These are phyloP conservation scores for Deroplatys truncata DNA, from an alignment of 2,888 invertebrate species.

Conservation along the genomic window DNA sequence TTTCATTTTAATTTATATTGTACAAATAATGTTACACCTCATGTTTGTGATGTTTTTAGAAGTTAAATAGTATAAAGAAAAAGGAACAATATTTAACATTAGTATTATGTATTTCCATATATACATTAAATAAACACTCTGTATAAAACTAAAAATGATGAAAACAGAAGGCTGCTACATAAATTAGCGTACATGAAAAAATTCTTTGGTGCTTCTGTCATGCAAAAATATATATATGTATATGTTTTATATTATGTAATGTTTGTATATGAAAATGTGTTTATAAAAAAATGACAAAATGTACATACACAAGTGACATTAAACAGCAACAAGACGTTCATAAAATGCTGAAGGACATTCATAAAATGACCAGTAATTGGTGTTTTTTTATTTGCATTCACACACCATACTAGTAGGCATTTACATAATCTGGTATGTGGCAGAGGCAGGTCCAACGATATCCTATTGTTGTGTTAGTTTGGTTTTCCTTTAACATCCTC, in stretches of 20 bases:
- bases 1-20: too few relatives aligned
- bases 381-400: background rate
- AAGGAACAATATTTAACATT: background rate
- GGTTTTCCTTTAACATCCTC: too few relatives aligned
- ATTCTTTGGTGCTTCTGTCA: constrained; percentile 16
- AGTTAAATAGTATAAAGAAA: background rate
- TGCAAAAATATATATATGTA: constrained; percentile 20
- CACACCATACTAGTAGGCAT: background rate
- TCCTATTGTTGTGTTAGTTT: too few relatives aligned
- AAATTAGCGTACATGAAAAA: background rate
- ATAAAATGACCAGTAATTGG: background rate
- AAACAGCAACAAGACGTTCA: background rate
- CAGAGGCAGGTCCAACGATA: too few relatives aligned
- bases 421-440: background rate
- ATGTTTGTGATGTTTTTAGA: too few relatives aligned
- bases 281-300: background rate
- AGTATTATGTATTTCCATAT: background rate
- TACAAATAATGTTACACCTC: too few relatives aligned
- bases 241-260: background rate
- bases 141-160: background rate
- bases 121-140: background rate
- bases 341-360: background rate
- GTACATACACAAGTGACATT: background rate
- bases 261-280: background rate
- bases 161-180: background rate